phyloP scores from a whole-genome alignment of 2,888 invertebrate species.

The Dysmachus trigonus region DNA sequence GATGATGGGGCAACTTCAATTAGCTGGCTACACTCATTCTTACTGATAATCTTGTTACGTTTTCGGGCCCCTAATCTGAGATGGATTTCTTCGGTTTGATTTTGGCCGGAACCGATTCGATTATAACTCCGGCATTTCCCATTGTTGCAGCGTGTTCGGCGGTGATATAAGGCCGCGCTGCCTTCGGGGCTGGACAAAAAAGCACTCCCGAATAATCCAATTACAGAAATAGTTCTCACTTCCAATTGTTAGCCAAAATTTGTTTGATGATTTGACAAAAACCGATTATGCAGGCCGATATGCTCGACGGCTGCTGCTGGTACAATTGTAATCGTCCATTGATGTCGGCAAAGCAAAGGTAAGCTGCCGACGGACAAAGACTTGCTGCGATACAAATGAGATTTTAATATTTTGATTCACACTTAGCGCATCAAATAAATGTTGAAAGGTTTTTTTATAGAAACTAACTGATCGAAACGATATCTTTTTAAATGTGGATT shows the following conservation, averaged over 20 bases:
- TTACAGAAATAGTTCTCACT: slow-evolving; percentile 37
- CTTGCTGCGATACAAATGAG: background rate
- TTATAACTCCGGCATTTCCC: slow-evolving; percentile 46
- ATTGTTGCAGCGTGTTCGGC: slow-evolving; percentile 34
- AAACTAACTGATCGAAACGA: background rate
- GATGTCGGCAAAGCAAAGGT: background rate
- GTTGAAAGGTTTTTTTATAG: background rate
- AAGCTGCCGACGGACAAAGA: background rate
- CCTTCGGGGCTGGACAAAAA: background rate
- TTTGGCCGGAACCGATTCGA: slow-evolving; percentile 47
- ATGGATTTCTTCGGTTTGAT: slow-evolving; percentile 33
- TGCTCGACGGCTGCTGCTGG: background rate
- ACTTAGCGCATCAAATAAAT: background rate
- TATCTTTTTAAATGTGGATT: background rate
- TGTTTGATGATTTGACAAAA: slow-evolving; percentile 49
- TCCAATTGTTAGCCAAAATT: slow-evolving; percentile 41
- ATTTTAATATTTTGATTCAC: background rate
- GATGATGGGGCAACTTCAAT: slow-evolving; percentile 40
- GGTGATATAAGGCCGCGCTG: slow-evolving; percentile 4
- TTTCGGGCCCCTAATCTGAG: background rate
- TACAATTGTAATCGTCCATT: background rate
- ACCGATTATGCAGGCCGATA: background rate
- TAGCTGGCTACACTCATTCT: slow-evolving; percentile 33
- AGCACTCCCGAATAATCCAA: slow-evolving; percentile 34
- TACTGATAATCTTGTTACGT: slow-evolving; percentile 40